Percentiles rank a stretch among this genome's conserved stretches.
phyloP scores from a whole-genome alignment of 1,140 invertebrate genomes.

The Platorchestia sp. region DNA sequence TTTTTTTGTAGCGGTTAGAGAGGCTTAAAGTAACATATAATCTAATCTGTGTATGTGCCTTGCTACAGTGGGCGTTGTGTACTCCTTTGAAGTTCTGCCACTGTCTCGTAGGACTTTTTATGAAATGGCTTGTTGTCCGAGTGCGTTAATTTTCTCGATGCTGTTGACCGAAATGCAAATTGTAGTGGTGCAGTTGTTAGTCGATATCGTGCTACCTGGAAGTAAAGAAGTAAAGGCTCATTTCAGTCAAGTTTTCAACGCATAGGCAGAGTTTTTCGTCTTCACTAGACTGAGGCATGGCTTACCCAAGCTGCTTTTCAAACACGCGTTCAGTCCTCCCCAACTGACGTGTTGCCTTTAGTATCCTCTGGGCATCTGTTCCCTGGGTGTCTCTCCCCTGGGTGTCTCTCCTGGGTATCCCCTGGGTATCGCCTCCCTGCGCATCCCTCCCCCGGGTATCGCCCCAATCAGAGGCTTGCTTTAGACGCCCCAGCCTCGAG shows the following conservation, averaged over 20 bases:
- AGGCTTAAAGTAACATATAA: no score
- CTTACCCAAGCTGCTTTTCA: no score
- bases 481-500: background rate
- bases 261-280: no score
- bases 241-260: background rate
- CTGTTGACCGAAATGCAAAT: background rate
- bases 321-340: no score
- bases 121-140: background rate
- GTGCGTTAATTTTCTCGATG: background rate
- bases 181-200: background rate
- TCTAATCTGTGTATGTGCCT: no score
- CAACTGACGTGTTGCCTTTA: no score
- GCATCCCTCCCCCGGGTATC: no score
- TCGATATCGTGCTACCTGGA: background rate
- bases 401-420: no score
- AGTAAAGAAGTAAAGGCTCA: background rate
- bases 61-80: background rate
- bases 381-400: no score
- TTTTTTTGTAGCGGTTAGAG: no score
- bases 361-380: no score
- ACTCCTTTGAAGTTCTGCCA: background rate
- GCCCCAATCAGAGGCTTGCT: background rate
- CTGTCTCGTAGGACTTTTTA: background rate
- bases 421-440: background rate
- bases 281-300: no score